phyloP scores from a whole-genome alignment of 2,888 invertebrate genomes.

The Eilema sororculum region DNA sequence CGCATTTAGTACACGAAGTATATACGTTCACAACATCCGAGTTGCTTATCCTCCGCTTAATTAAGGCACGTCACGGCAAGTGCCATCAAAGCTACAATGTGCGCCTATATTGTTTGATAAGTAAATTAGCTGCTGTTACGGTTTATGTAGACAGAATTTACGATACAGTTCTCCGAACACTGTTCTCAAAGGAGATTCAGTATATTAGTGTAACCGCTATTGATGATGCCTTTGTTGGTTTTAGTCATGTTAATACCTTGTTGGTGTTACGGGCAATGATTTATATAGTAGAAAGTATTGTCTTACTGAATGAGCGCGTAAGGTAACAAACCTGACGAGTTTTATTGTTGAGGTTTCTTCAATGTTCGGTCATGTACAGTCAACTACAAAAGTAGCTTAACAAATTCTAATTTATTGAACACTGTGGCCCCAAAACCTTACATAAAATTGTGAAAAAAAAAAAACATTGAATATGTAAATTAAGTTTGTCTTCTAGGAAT shows the following conservation, averaged over 20 bases:
- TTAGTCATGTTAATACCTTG: not conserved
- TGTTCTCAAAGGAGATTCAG: slow-evolving; percentile 12
- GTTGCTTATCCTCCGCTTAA: slow-evolving; percentile 36
- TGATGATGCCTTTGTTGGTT: not conserved
- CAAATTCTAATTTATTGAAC: too few relatives aligned
- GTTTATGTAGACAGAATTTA: slow-evolving; percentile 16
- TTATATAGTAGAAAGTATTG: not conserved
- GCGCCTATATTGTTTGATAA: slow-evolving; percentile 36
- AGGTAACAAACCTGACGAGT: not conserved
- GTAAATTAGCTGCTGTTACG: slow-evolving; percentile 38
- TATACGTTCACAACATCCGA: slow-evolving; percentile 14
- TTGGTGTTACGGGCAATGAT: not conserved
- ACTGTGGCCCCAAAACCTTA: too few relatives aligned
- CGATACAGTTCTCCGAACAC: slow-evolving; percentile 2
- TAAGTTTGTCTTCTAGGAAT: too few relatives aligned
- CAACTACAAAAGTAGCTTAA: too few relatives aligned
- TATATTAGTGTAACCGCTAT: slow-evolving; percentile 11
- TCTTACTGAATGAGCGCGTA: not conserved
- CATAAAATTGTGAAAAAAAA: too few relatives aligned
- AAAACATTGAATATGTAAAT: too few relatives aligned
- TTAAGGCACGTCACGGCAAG: slow-evolving; percentile 40
- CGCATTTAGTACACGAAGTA: slow-evolving; percentile 7
- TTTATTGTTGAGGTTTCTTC: not conserved
- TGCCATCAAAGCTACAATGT: slow-evolving; percentile 42
- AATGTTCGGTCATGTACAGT: not conserved